Evolutionary conservation across 1,140 invertebrate genomes (phyloP).

Genomic region (Diachasma alloeum): DNA sequence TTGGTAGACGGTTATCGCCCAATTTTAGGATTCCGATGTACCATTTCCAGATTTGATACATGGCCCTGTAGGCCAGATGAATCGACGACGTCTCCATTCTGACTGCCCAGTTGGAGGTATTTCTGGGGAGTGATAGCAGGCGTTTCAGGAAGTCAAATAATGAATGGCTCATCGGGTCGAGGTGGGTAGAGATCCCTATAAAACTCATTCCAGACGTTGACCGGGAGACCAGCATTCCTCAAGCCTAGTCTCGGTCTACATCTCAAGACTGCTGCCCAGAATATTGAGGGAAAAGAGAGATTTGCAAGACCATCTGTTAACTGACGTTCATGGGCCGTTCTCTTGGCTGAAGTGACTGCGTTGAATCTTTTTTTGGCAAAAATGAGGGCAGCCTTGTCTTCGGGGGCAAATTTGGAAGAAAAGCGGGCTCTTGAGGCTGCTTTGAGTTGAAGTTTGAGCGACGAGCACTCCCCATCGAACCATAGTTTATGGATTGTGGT

Average conservation of each 20-base stretch:
- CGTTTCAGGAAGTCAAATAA: background rate
- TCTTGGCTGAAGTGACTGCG: background rate
- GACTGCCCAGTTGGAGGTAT: background rate
- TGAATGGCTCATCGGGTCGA: background rate
- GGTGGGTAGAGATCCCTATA: background rate
- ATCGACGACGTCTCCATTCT: background rate
- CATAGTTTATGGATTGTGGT: background rate
- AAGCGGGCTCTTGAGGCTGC: background rate
- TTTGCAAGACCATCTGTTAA: background rate
- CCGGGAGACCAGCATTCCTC: background rate
- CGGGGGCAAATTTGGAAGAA: background rate
- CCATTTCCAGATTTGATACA: too few relatives aligned
- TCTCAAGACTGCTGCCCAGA: background rate
- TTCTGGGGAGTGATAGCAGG: background rate
- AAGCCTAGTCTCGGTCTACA: background rate
- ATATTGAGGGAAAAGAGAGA: background rate
- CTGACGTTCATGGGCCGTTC: background rate
- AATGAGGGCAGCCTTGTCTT: background rate
- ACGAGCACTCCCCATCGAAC: conserved; percentile 17
- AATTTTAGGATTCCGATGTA: too few relatives aligned
- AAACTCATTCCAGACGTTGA: background rate
- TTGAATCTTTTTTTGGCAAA: background rate
- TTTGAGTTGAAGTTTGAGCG: background rate
- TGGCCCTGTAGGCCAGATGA: background rate
- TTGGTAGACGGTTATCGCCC: too few relatives aligned